Base-by-base conservation (phyloP, 1,140 invertebrate species). In the Pomacea maculata region DNA sequence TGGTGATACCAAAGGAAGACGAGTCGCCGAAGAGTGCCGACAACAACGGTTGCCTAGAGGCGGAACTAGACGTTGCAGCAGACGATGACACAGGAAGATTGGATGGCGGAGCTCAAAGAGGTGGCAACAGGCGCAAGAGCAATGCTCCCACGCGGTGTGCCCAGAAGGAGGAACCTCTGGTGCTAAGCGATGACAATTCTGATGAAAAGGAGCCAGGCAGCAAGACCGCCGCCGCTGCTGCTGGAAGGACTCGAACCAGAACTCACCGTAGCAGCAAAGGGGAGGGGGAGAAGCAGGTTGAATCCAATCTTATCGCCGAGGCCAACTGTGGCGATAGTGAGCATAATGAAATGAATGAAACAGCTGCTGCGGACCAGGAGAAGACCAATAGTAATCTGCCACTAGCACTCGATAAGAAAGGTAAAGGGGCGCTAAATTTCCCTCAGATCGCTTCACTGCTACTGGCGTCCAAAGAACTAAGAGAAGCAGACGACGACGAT, bases 121-220 rank as follows among this genome's bases (percentile, higher is more conserved):
- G 89, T 88, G 68, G 86, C 70, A 87, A 97, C 73, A 97, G 98
- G 92, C 92, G 97, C 74, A 99, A 98, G 91, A 97, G 95, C 86
- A 95, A 96, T 86, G 97, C 98, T 90, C 97, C 97, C 0, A 97
- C 95, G 1, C 93, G 96, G 80, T 96, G 95, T 88, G 94, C 95
- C 5, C 90, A 91, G 63, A 86, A 83, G 63, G 78, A 85, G 55
- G 87, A 88, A 12, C 80, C 72, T 52, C 85, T 82, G 80, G 82
- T 77, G 0, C 80, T 87, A 80, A 87, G 86, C 75, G 88, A 88
- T 78, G 88, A 91, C 63, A 88, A 89, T 72, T 85, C 86, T 61
- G 83, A 89, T 79, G 87, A 90, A 52, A 83, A 85, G 77, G 85
- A 87, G 63, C 57, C 29, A 65, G 10, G 63, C 15, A 64, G 8